Conservation (phyloP, 2,888 invertebrate genomes). For the Caenorhabditis drosophilae region DNA sequence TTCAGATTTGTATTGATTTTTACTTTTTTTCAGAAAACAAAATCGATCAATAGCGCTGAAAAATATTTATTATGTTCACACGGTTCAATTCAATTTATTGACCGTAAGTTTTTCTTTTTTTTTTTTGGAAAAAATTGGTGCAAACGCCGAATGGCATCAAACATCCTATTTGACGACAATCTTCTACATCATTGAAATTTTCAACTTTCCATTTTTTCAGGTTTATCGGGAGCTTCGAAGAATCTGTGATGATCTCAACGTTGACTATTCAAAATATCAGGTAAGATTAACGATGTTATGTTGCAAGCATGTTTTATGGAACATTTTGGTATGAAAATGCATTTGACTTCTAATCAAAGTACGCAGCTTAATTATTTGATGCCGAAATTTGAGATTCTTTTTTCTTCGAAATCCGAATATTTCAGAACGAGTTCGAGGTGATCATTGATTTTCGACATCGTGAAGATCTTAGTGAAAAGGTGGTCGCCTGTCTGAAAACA, state of each 20-base stretch:
- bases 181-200: background rate
- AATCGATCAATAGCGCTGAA: conserved; percentile 1
- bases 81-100: conserved; percentile 8
- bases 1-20: background rate
- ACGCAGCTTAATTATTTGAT: too few species aligned
- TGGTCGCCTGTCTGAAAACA: conserved; percentile 11
- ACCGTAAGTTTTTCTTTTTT: background rate
- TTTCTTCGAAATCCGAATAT: background rate
- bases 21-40: conserved; percentile 6
- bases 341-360: too few species aligned
- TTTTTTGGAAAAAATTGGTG: background rate
- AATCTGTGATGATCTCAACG: conserved; percentile 9
- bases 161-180: background rate
- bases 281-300: too few species aligned
- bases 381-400: too few species aligned
- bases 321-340: too few species aligned
- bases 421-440: conserved; percentile 19
- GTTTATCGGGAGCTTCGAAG: conserved; percentile 16
- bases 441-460: conserved; percentile 32
- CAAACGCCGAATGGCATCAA: background rate
- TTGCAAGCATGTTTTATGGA: too few species aligned
- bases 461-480: conserved; percentile 19
- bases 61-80: conserved; percentile 3
- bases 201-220: conserved; percentile 7
- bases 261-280: background rate